Evolutionary conservation across 2,888 invertebrate species (phyloP).

Genomic region (Eugnorisma glareosa): DNA sequence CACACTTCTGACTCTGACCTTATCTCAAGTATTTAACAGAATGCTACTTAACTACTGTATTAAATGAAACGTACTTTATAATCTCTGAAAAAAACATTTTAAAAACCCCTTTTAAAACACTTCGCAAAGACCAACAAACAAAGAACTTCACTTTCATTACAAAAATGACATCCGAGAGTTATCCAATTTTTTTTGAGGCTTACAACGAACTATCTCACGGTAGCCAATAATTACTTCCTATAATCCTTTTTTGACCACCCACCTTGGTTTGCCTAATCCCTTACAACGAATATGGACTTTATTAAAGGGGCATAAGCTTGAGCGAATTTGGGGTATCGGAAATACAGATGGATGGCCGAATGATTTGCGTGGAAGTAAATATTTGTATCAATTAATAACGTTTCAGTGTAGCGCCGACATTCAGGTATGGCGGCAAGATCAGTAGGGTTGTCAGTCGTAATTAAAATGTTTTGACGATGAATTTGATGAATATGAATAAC

Average conservation of each 20-base stretch:
- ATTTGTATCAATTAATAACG: slow-evolving; percentile 75
- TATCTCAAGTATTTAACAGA: slow-evolving; percentile 32
- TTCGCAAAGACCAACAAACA: slow-evolving; percentile 32
- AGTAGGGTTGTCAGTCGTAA: slow-evolving; percentile 20
- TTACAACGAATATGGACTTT: slow-evolving; percentile 40
- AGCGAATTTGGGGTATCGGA: slow-evolving; percentile 20
- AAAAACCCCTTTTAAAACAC: slow-evolving; percentile 16
- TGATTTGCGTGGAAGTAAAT: slow-evolving; percentile 69
- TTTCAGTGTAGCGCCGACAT: slow-evolving; percentile 17
- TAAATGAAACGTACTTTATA: background rate
- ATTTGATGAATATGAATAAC: slow-evolving; percentile 14
- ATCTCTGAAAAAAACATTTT: slow-evolving; percentile 24
- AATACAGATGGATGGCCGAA: slow-evolving; percentile 64
- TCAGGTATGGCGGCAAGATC: slow-evolving; percentile 50
- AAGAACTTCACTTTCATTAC: slow-evolving; percentile 34
- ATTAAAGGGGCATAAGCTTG: slow-evolving; percentile 8
- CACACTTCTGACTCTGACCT: slow-evolving; percentile 10
- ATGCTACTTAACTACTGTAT: slow-evolving; percentile 44
- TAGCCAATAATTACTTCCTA: slow-evolving; percentile 63
- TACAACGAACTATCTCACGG: slow-evolving; percentile 52
- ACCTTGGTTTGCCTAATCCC: slow-evolving; percentile 43
- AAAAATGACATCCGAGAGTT: slow-evolving; percentile 35
- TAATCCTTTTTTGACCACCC: slow-evolving; percentile 68
- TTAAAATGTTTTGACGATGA: slow-evolving; percentile 55
- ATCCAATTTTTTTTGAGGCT: slow-evolving; percentile 40